Conservation (phyloP, 1,140 invertebrate species). For the Dysdera silvatica region DNA sequence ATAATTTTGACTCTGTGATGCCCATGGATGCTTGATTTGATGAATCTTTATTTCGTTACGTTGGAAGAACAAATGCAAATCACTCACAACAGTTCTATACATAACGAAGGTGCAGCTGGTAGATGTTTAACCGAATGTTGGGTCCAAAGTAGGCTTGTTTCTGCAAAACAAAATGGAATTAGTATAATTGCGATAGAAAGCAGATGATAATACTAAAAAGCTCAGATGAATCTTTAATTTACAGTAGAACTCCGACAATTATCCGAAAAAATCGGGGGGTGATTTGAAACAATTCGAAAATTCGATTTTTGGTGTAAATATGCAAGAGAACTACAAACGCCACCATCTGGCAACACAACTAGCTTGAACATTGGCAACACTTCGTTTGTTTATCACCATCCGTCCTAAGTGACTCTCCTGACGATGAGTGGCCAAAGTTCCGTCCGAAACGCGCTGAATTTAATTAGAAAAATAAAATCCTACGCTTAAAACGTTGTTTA, state of each 20-base stretch:
- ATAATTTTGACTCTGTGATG: too few relatives aligned
- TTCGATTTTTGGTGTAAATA: neutral
- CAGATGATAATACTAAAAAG: neutral
- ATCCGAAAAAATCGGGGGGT: neutral
- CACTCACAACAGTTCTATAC: constrained; percentile 26
- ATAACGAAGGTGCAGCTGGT: constrained; percentile 24
- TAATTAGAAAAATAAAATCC: too few relatives aligned
- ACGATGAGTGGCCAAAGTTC: too few relatives aligned
- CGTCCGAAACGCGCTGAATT: too few relatives aligned
- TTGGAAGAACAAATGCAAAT: constrained; percentile 13
- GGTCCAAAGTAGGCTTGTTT: constrained; percentile 31
- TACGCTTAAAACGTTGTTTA: too few relatives aligned
- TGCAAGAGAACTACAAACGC: neutral
- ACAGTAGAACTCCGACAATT: neutral
- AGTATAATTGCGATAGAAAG: neutral
- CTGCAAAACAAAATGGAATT: constrained; percentile 7
- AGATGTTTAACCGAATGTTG: constrained; percentile 26
- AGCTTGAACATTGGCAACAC: too few relatives aligned
- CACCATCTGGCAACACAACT: too few relatives aligned
- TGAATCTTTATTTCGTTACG: neutral
- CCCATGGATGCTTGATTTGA: too few relatives aligned
- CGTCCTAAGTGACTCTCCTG: too few relatives aligned
- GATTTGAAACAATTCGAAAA: neutral
- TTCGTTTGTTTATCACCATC: too few relatives aligned
- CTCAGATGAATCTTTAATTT: neutral